Percentiles rank a stretch among this genome's conserved stretches.
These are phyloP conservation scores for Mionectes olivaceus DNA, from an alignment of 2,797 vertebrate species.

Conservation along the genomic window DNA sequence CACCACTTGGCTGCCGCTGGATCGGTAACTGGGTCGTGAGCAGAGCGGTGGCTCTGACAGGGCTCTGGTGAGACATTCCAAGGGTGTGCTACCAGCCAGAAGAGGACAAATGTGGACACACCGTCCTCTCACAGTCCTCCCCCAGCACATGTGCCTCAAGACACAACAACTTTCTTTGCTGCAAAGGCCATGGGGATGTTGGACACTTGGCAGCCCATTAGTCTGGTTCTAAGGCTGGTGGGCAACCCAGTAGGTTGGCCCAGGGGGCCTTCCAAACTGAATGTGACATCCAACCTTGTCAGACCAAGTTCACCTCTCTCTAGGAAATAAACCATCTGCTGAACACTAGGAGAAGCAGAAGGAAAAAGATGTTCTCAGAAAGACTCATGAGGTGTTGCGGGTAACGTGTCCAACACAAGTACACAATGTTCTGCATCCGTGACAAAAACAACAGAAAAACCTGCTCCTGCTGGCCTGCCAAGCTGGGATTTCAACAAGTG, in stretches of 20 bases:
- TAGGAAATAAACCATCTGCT: slow-evolving; percentile 23
- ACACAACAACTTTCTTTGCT: neutral
- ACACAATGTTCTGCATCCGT: slow-evolving; percentile 60
- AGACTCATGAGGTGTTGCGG: slow-evolving; percentile 31
- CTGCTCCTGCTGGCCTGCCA: slow-evolving; percentile 68
- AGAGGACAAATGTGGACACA: neutral
- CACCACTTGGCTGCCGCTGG: neutral
- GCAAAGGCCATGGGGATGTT: neutral
- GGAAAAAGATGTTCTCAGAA: slow-evolving; percentile 29
- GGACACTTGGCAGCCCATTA: neutral
- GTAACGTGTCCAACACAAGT: slow-evolving; percentile 33
- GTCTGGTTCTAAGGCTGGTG: neutral
- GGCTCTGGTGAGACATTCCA: accelerated
- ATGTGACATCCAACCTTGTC: neutral
- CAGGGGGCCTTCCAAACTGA: neutral
- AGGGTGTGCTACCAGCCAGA: neutral
- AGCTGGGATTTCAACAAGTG: slow-evolving; percentile 49
- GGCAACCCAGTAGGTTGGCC: neutral
- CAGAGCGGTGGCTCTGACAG: neutral
- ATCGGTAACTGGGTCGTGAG: neutral
- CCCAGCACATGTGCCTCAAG: accelerated
- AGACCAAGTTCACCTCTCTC: neutral
- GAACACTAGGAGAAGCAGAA: neutral
- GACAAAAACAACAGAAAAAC: slow-evolving; percentile 75
- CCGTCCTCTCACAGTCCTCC: accelerated